These are phyloP conservation scores for Mungos mungo DNA, from an alignment of 2,113 vertebrate species.

Conservation along the genomic window DNA sequence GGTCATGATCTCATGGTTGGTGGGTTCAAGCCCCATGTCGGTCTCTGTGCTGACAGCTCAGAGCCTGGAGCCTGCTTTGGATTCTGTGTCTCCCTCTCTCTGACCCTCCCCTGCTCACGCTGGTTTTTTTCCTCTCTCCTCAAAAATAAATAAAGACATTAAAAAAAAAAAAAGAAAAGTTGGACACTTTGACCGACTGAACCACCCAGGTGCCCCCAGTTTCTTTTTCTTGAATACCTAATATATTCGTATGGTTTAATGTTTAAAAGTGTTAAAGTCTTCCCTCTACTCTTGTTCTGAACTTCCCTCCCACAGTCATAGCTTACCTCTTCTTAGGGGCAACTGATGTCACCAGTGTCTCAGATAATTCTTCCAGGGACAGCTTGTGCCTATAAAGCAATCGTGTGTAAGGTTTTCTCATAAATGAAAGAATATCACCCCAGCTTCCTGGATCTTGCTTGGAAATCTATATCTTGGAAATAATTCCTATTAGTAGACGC, in stretches of 20 bases:
- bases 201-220: neutral
- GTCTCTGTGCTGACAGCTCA: too few species aligned
- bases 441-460: neutral
- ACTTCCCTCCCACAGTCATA: neutral
- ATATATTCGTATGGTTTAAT: neutral
- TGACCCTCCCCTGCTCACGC: too few species aligned
- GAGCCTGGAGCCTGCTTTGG: too few species aligned
- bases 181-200: too few species aligned
- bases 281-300: slow-evolving; percentile 13
- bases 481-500: neutral
- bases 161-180: too few species aligned
- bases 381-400: neutral
- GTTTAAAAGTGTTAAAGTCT: slow-evolving; percentile 1
- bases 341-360: neutral
- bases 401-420: neutral
- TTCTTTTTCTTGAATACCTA: slow-evolving; percentile 39
- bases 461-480: neutral
- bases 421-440: neutral
- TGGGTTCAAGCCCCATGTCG: too few species aligned
- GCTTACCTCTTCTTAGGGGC: neutral
- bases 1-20: too few species aligned
- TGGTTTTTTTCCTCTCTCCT: too few species aligned
- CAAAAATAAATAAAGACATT: too few species aligned
- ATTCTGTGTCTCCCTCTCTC: too few species aligned
- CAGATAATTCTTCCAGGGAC: neutral